A percentile compares a stretch with the other conserved stretches of the same genome.
Conservation (phyloP, 2,888 invertebrate species). For the Mamestra brassicae region DNA sequence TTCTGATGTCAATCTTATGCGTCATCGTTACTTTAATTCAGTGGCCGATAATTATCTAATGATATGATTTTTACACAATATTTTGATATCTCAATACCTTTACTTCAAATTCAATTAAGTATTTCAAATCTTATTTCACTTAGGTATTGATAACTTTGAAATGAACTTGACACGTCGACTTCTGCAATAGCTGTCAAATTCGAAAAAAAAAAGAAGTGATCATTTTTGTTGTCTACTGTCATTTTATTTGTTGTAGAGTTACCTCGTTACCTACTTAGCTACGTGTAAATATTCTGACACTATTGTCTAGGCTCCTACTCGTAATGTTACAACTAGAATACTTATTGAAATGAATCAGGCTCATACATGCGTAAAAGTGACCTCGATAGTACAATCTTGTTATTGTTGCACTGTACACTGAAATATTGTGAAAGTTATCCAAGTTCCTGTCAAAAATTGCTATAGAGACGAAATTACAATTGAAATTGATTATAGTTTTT, state of each 20-base stretch:
- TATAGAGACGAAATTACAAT: constrained; percentile 45
- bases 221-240: neutral
- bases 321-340: constrained; percentile 57
- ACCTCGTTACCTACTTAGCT: constrained; percentile 52
- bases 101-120: constrained; percentile 26
- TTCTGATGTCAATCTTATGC: constrained; percentile 44
- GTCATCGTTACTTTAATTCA: constrained; percentile 42
- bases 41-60: constrained; percentile 30
- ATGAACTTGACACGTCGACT: constrained; percentile 43
- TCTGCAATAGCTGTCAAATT: constrained; percentile 34
- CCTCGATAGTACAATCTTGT: constrained; percentile 70
- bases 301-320: constrained; percentile 54
- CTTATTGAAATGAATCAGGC: constrained; percentile 74
- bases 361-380: constrained; percentile 76
- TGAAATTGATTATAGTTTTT: constrained; percentile 57
- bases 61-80: constrained; percentile 44
- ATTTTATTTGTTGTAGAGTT: constrained; percentile 20
- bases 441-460: constrained; percentile 50
- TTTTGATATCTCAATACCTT: constrained; percentile 29
- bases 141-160: constrained; percentile 35
- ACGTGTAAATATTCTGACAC: constrained; percentile 50
- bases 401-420: constrained; percentile 68
- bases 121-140: constrained; percentile 28
- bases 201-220: neutral
- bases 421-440: constrained; percentile 68